Evolutionary conservation across 2,797 vertebrate species (phyloP).

Genomic region (Melanotaenia parkinsoni): DNA sequence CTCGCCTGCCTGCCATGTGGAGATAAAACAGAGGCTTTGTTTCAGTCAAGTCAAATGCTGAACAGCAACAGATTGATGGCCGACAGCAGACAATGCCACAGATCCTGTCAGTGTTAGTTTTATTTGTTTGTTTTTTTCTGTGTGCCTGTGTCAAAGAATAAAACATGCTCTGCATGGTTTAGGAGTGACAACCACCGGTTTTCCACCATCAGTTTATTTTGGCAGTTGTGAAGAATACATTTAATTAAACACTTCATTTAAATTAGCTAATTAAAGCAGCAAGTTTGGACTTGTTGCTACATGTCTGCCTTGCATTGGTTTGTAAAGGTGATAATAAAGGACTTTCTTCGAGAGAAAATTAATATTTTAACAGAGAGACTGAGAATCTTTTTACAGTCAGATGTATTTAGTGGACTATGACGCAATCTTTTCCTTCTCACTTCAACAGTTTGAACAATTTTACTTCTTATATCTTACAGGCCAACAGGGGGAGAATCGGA

Average conservation of each 20-base stretch:
- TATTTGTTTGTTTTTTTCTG: neutral
- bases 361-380: slow-evolving; percentile 25
- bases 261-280: slow-evolving; percentile 71
- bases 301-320: slow-evolving; percentile 49
- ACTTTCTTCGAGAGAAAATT: slow-evolving; percentile 41
- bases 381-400: slow-evolving; percentile 12
- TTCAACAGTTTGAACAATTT: neutral
- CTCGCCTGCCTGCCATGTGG: slow-evolving; percentile 45
- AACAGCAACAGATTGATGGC: slow-evolving; percentile 66
- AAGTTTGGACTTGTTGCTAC: slow-evolving; percentile 67
- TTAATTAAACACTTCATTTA: slow-evolving; percentile 60
- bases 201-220: slow-evolving; percentile 21
- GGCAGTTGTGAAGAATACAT: slow-evolving; percentile 54
- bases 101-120: slow-evolving; percentile 34
- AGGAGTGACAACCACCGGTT: slow-evolving; percentile 15
- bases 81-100: slow-evolving; percentile 42
- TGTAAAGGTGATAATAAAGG: slow-evolving; percentile 70
- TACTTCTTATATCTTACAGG: slow-evolving; percentile 75
- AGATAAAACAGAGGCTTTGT: slow-evolving; percentile 81
- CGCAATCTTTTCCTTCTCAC: neutral
- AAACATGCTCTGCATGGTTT: slow-evolving; percentile 26
- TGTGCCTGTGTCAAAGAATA: slow-evolving; percentile 36
- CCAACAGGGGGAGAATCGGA: slow-evolving; percentile 95
- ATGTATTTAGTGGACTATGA: slow-evolving; percentile 10
- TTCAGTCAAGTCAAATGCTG: slow-evolving; percentile 29